These are phyloP conservation scores for Urocynchramus pylzowi DNA, from an alignment of 2,113 vertebrate genomes.

Conservation along the genomic window DNA sequence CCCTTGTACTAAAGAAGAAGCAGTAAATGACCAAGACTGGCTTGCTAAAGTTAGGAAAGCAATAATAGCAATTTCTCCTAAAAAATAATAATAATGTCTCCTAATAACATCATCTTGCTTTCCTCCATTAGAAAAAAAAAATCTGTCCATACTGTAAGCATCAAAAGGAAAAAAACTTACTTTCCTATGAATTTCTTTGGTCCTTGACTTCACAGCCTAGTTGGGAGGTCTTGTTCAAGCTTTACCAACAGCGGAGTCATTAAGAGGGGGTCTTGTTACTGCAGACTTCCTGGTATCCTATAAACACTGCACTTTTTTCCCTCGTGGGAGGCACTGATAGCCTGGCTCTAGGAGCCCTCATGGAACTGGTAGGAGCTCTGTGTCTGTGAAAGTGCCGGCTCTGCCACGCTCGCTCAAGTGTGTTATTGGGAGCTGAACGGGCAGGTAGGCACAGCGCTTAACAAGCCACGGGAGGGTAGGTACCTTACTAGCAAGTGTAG, in stretches of 20 bases:
- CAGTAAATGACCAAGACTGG: neutral
- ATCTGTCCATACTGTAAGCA: accelerated
- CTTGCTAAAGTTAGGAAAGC: neutral
- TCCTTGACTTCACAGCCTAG: neutral
- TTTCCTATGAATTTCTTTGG: neutral
- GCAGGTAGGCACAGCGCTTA: neutral
- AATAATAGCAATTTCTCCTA: no score
- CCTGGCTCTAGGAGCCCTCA: neutral
- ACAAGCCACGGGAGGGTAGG: neutral
- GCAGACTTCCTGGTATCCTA: neutral
- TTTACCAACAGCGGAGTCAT: neutral
- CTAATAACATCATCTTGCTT: neutral
- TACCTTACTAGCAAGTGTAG: neutral
- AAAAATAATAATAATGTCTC: no score
- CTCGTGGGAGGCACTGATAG: neutral
- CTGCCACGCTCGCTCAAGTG: neutral
- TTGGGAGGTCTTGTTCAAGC: neutral
- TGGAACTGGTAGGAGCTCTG: neutral
- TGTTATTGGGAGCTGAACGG: neutral
- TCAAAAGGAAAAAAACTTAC: neutral
- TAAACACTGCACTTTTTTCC: neutral
- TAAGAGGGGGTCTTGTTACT: neutral
- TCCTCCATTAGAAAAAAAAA: neutral
- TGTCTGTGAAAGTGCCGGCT: neutral
- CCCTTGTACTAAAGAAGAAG: neutral